phyloP scores from a whole-genome alignment of 2,888 invertebrate genomes.

The Salpingus planirostris region DNA sequence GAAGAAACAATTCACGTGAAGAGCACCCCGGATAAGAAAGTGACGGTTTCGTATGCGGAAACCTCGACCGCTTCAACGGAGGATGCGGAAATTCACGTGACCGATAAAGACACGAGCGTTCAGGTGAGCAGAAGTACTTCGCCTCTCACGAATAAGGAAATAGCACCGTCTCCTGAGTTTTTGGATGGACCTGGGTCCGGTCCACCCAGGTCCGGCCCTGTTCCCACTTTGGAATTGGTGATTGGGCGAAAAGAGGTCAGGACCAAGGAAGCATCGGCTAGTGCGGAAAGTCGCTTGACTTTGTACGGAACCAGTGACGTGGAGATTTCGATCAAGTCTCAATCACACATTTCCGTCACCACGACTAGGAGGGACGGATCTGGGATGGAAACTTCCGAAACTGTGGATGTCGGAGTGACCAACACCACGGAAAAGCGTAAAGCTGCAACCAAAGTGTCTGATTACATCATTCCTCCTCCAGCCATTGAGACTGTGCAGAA shows the following conservation, averaged over 20 bases:
- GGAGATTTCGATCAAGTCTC: conserved; percentile 47
- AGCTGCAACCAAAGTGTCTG: conserved; percentile 23
- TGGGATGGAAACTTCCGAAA: conserved; percentile 42
- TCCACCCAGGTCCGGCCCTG: conserved; percentile 11
- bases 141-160: conserved; percentile 36
- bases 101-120: conserved; percentile 1
- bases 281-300: conserved; percentile 46
- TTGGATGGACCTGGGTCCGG: no score
- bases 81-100: conserved; percentile 16
- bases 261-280: conserved; percentile 45
- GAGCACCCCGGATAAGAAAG: conserved; percentile 25
- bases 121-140: conserved; percentile 37
- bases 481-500: conserved; percentile 31
- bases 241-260: conserved; percentile 47
- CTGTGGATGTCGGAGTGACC: conserved; percentile 42
- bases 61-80: conserved; percentile 9
- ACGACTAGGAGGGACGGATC: conserved; percentile 38
- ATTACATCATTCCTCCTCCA: conserved; percentile 39
- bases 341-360: conserved; percentile 46
- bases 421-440: conserved; percentile 40
- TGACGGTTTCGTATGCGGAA: conserved; percentile 21
- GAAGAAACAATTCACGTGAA: conserved; percentile 27
- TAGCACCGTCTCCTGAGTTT: conserved; percentile 29
- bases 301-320: conserved; percentile 46
- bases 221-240: conserved; percentile 43